Conservation (phyloP, 2,797 vertebrate species). For the Sebastolobus altivelis region DNA sequence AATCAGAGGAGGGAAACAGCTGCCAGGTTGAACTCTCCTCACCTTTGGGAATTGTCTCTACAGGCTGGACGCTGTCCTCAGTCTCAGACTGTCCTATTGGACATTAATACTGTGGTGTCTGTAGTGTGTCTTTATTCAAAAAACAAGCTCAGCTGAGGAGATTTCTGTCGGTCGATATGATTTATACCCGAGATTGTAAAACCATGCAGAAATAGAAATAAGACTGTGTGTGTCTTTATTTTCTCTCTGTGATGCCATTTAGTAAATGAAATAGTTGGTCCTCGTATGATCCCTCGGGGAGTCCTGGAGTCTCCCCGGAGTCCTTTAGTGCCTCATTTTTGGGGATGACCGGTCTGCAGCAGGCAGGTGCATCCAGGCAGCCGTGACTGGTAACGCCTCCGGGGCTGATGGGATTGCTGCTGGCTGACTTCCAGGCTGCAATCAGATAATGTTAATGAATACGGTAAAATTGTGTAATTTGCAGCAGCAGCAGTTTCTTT, state of each 20-base stretch:
- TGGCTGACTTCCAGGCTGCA: slow-evolving; percentile 60
- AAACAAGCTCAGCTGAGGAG: neutral
- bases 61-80: neutral
- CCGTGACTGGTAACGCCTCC: slow-evolving; percentile 44
- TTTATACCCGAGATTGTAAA: neutral
- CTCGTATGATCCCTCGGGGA: slow-evolving; percentile 2
- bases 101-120: neutral
- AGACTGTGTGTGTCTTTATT: neutral
- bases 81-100: neutral
- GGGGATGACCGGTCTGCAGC: slow-evolving; percentile 35
- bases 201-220: neutral
- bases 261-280: slow-evolving; percentile 27
- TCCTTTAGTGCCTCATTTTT: slow-evolving; percentile 39
- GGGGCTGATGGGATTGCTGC: slow-evolving; percentile 66
- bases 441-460: slow-evolving; percentile 70
- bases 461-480: slow-evolving; percentile 48
- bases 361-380: slow-evolving; percentile 47
- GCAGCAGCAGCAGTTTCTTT: slow-evolving; percentile 38
- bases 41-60: slow-evolving; percentile 7
- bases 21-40: slow-evolving; percentile 21
- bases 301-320: slow-evolving; percentile 29
- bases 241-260: slow-evolving; percentile 32
- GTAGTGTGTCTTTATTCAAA: neutral
- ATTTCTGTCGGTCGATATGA: neutral
- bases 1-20: slow-evolving; percentile 25